Conservation (phyloP, 2,797 vertebrate genomes). For the Megaceryle alcyon region DNA sequence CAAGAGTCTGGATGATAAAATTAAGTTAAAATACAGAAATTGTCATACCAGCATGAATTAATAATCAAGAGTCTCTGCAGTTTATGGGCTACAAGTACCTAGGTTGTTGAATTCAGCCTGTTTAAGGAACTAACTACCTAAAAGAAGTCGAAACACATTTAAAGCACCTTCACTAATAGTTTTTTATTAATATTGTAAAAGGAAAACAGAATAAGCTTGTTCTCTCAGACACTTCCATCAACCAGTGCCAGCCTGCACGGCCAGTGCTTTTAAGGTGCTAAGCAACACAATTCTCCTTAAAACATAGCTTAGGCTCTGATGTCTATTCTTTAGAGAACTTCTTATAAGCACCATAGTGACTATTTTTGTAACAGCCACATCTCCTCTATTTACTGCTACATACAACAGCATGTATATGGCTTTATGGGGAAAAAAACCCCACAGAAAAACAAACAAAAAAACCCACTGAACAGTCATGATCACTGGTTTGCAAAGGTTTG, state of each 20-base stretch:
- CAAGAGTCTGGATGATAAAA: neutral
- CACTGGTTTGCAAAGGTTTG: neutral
- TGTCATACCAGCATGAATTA: neutral
- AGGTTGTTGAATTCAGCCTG: neutral
- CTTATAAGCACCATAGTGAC: neutral
- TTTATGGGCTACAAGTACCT: neutral
- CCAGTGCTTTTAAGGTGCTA: neutral
- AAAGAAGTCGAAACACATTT: neutral
- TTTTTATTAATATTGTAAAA: neutral
- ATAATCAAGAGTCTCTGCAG: neutral
- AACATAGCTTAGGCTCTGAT: neutral
- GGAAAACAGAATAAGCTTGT: neutral
- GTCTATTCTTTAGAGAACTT: neutral
- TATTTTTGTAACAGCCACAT: neutral
- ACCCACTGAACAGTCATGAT: neutral
- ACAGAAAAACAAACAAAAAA: too few relatives aligned
- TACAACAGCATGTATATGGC: neutral
- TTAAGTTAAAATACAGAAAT: neutral
- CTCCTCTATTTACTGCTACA: neutral
- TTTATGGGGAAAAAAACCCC: neutral
- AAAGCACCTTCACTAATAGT: neutral
- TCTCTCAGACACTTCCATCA: neutral
- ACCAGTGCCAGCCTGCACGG: neutral
- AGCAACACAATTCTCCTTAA: neutral
- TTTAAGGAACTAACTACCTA: neutral